Base-by-base conservation (phyloP, 1,140 invertebrate species). In the Gryon sp. region DNA sequence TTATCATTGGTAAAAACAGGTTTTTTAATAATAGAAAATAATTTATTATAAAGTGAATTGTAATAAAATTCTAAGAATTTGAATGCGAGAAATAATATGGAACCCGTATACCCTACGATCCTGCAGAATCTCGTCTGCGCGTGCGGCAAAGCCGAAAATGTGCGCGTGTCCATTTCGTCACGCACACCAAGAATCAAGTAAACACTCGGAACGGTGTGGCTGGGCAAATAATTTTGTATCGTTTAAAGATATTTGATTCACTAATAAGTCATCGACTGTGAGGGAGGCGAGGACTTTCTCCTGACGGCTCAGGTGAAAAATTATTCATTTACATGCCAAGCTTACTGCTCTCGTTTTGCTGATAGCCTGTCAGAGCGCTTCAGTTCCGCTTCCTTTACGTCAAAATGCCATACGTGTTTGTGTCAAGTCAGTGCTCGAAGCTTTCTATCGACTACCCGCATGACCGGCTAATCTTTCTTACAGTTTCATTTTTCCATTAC, bases 121-220 rank as follows among this genome's bases (percentile, higher is more conserved):
- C 69, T 74, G 69, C 18, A 19, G 6, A 1, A 3, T 2, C 12
- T 55, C 40, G 8, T 50, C 60, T 74, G 59, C 69, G 69, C 69
- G 59, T 65, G 69, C 59, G 69, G 60, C 18, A 12, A 4, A 74
- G 36, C 50, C 60, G 52, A 65, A 74, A 74, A 74, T 74, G 69
- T 65, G 69, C 69, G 69, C 69, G 50, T 52, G 69, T 55, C 59
- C 59, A 36, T 52, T 59, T 36, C 50, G 48, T 43, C 52, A 59
- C 68, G 55, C 66, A 70, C 32, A 46, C 59, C 5, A 34, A 62
- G 41, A 63, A 59, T 50, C 52, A 59, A 57, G 59, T 73, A 73
- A 73, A 73, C 69, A 73, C 65, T 59, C 50, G 9, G 52, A 48
- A 5, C 50, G 36, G 69, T n/a, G n/a, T 65, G 34, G 26, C 50